Evolutionary conservation across 35 echinoderm and acorn worm genomes (phyloP).

Genomic region (Ophioderma brevispina): DNA sequence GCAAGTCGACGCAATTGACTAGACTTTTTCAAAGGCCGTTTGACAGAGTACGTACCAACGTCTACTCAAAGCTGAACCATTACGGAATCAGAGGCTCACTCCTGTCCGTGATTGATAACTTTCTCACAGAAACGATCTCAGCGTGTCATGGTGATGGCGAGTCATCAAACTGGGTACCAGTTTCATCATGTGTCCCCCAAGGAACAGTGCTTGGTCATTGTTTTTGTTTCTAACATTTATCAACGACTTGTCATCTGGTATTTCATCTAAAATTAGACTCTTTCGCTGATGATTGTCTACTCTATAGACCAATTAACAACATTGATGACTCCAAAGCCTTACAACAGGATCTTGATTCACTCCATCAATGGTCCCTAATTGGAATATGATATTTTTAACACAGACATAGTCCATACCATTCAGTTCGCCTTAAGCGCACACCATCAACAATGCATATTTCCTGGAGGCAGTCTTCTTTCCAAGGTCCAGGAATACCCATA

Average conservation of each 20-base stretch:
- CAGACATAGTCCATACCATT: not conserved
- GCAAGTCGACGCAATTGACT: not conserved
- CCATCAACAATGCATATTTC: not conserved
- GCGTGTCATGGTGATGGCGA: not conserved
- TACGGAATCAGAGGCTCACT: no score
- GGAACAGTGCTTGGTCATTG: not conserved
- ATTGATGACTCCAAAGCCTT: no score
- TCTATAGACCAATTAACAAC: no score
- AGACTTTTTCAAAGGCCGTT: not conserved
- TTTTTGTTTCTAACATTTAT: not conserved
- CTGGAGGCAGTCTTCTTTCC: no score
- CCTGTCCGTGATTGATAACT: not conserved
- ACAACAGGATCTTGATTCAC: no score
- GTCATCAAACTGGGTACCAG: not conserved
- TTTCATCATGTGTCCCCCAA: not conserved
- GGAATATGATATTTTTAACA: not conserved
- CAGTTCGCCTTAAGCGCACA: not conserved
- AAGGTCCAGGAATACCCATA: not conserved
- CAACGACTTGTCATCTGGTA: no score
- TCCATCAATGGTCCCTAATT: not conserved
- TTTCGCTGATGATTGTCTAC: not conserved
- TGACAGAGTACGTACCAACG: not conserved
- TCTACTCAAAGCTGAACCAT: not conserved
- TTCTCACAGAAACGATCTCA: not conserved
- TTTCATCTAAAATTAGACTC: not conserved